Evolutionary conservation across 2,797 vertebrate genomes (phyloP).

Genomic region (Gallinago nigripennis): DNA sequence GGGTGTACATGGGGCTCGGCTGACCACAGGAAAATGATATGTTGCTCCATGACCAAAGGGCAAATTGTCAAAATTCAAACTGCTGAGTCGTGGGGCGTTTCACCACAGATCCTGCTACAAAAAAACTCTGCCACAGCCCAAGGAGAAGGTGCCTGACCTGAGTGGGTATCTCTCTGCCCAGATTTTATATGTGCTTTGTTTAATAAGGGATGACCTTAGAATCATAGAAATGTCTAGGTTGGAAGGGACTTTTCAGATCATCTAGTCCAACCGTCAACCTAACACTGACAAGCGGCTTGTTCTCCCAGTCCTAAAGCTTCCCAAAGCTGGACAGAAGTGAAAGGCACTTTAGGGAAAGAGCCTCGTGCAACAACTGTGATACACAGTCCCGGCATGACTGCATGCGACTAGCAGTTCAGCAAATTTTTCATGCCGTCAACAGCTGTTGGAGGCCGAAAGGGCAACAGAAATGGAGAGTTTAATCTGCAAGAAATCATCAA

Average conservation of each 20-base stretch:
- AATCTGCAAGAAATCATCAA: not conserved
- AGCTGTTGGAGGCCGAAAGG: not conserved
- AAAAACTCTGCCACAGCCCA: not conserved
- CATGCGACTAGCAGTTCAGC: not conserved
- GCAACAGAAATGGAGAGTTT: not conserved
- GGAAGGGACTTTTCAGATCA: no score
- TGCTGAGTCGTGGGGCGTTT: fast-evolving
- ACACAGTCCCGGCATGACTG: no score
- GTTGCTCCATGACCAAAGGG: not conserved
- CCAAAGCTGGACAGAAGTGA: not conserved
- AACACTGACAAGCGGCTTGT: not conserved
- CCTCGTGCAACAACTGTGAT: not conserved
- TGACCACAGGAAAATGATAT: not conserved
- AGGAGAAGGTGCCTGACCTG: fast-evolving
- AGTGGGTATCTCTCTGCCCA: not conserved
- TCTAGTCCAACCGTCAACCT: no score
- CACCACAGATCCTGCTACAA: not conserved
- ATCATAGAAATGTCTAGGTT: no score
- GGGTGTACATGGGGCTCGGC: fast-evolving
- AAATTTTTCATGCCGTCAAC: not conserved
- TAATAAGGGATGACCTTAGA: not conserved
- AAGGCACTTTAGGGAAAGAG: not conserved
- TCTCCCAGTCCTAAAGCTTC: not conserved
- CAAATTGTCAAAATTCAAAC: not conserved
- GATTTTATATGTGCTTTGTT: fast-evolving